Base-by-base conservation (phyloP, 2,797 vertebrate genomes). In the Cirrhinus mrigala region DNA sequence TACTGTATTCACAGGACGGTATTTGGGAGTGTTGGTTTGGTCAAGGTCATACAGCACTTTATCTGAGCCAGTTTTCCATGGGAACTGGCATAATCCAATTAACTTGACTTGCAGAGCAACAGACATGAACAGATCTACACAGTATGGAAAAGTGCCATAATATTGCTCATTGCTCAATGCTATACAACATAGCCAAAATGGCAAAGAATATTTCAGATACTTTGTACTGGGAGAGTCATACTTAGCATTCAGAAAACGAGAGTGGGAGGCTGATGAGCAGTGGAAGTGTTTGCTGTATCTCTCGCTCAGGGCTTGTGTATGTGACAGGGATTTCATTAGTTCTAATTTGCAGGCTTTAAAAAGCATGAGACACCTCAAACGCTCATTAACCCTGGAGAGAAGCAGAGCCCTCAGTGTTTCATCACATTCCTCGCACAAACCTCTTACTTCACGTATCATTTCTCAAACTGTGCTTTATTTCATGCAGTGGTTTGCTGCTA, bases 401-500 rank as follows among this genome's bases (percentile, higher is more conserved):
- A 50, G 81, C 40, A 52, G 24, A 62, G 7, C 22, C 22, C 71
- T 64, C 27, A 37, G 7, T 52, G 70, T 16, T 62, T 62, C 18
- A 16, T 24, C 44, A 29, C 22, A 7, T 79, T 79, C 6, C 1
- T 79, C 1, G 15, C 37, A 18, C 37, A 18, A 44, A 5, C 56
- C 3, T 66, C 33, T 58, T 64, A 2, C 44, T 50, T 48, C 11
- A 33, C 11, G 11, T 22, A 37, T 68, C 1, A 50, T 52, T 68
- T 68, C 46, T 80, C 6, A 80, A 12, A 7, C 44, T 74, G 29
- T 68, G 24, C 62, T 29, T 78, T 70, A 16, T 81, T 33, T 90
- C 82, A 84, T 88, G 46, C 93, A 99, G 98, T 66, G 98, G 98
- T 90, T 94, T 99, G 91, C 96, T 99, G 90, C 96, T 99, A 24